Percentiles rank a stretch among this genome's conserved stretches.
Evolutionary conservation across 2,113 vertebrate genomes (phyloP).

Genomic region (Sitta europaea): DNA sequence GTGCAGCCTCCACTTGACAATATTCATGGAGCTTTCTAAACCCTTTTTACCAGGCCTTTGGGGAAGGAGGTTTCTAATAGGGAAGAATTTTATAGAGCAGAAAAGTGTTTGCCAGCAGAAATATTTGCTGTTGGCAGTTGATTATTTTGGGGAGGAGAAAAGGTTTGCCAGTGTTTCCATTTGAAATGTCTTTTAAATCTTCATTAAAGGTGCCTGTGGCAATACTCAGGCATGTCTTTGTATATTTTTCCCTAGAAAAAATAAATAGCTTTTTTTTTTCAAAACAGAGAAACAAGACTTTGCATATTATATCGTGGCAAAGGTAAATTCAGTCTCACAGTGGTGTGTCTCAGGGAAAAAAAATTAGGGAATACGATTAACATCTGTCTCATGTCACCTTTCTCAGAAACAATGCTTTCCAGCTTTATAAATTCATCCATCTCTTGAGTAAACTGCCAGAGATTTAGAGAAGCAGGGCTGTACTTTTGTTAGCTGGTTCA

Average conservation of each 20-base stretch:
- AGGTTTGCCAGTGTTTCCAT: slow-evolving; percentile 12
- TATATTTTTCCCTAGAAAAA: neutral
- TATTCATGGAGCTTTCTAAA: neutral
- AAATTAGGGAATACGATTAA: neutral
- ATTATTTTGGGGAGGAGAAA: neutral
- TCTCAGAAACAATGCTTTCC: neutral
- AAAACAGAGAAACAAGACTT: neutral
- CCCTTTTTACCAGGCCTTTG: slow-evolving; percentile 48
- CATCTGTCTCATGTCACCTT: slow-evolving; percentile 3
- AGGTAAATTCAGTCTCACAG: neutral
- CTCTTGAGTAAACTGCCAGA: neutral
- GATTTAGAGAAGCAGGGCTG: neutral
- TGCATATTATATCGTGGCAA: neutral
- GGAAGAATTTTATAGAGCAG: slow-evolving; percentile 45
- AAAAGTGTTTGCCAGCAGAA: slow-evolving; percentile 41
- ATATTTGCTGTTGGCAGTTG: slow-evolving; percentile 41
- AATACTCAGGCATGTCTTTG: neutral
- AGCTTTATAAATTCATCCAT: neutral
- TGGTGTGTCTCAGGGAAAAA: neutral
- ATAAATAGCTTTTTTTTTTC: neutral
- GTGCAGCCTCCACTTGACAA: neutral
- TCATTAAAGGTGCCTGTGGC: neutral
- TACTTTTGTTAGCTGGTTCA: neutral
- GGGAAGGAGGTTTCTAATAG: slow-evolving; percentile 28
- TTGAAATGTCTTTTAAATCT: slow-evolving; percentile 29